Base-by-base conservation (phyloP, 2,888 invertebrate species). In the Buathra laborator region DNA sequence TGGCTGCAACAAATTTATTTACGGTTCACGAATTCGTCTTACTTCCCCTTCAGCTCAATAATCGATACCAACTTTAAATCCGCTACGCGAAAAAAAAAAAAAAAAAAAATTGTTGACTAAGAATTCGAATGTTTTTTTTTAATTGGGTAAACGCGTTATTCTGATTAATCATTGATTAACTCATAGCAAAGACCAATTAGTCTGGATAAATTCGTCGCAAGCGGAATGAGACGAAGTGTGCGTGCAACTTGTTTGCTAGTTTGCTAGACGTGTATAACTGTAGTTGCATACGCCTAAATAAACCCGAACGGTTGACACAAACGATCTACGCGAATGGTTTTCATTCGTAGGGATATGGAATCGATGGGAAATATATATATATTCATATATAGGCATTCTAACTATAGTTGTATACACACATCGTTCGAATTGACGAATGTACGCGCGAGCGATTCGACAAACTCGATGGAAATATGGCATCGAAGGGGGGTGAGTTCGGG, bases 381-480 rank as follows among this genome's bases (percentile, higher is more conserved):
- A 48, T n/a, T 12, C 44, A 14, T 43, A 32, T 12, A 53, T 19
- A 37, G 2, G 19, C 1, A 19, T 14, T 29, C 59, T 29, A n/a
- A 62, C 59, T 62, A 32, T 7, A 32, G 59, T 62, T 32, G 59
- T 32, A 43, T 7, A 24, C 71, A 56, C 29, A 7, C 19, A 44
- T 43, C 16, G n/a, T 24, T 43, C 5, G 43, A 10, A 16, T 37
- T 53, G 53, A 71, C 53, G 53, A 71, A 53, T 43, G 53, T 37
- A 19, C 71, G 37, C 53, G 53, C 71, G 53, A 19, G 71, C 4
- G 74, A 37, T 74, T 81, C 67, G 81, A 75, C 67, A 68, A 81
- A 59, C 56, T 68, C 67, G 59, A 75, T 74, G 56, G 68, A 81
- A 81, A 74, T 75, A 81, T 81, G 81, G 75, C 68, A 12, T 56